Conservation (phyloP, 2,888 invertebrate species). For the Agrochola lychnidis region DNA sequence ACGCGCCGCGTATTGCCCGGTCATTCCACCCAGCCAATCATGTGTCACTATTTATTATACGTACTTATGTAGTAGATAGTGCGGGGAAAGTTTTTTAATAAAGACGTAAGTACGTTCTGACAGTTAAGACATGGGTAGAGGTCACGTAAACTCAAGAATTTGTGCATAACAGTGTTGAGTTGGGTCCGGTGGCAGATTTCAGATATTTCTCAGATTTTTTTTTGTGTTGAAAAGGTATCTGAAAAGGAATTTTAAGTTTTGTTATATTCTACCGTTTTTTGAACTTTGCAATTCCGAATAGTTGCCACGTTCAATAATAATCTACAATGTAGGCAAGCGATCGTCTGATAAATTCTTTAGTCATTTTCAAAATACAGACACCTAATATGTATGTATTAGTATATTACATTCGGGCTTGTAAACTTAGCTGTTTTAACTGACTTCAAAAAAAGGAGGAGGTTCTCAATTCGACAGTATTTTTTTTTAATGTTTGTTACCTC, state of each 20-base stretch:
- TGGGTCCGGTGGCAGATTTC: neutral
- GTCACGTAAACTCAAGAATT: slow-evolving; percentile 5
- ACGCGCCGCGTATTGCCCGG: slow-evolving; percentile 35
- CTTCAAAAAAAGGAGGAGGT: too few relatives aligned
- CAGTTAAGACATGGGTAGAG: slow-evolving; percentile 13
- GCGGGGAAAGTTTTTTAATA: slow-evolving; percentile 30
- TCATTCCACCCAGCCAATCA: slow-evolving; percentile 61
- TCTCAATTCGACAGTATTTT: too few relatives aligned
- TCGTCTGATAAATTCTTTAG: neutral
- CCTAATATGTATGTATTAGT: neutral
- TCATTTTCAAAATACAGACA: neutral
- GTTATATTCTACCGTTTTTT: neutral
- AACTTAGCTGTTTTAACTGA: neutral
- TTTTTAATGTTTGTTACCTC: too few relatives aligned
- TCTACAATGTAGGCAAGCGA: neutral
- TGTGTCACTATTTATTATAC: slow-evolving; percentile 45
- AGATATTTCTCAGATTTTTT: neutral
- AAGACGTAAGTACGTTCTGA: neutral
- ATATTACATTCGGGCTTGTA: neutral
- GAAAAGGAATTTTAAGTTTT: neutral
- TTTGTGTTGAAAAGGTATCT: neutral
- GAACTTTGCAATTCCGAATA: neutral
- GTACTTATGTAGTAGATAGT: slow-evolving; percentile 4
- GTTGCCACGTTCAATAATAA: neutral
- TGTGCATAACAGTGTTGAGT: neutral